These are phyloP conservation scores for Pherbina coryleti DNA, from an alignment of 2,888 invertebrate species.

Conservation along the genomic window DNA sequence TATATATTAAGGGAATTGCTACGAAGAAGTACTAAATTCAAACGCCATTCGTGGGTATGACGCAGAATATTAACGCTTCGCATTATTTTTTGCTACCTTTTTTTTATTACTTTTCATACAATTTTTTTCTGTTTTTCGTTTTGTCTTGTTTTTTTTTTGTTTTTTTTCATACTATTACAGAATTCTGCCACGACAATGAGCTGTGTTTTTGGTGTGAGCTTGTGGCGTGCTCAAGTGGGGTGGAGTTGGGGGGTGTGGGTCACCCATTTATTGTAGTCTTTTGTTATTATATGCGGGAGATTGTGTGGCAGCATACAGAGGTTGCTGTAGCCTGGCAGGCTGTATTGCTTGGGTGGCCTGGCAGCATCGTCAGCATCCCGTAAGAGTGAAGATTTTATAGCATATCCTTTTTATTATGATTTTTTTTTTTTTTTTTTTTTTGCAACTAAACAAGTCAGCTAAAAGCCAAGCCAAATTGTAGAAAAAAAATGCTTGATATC, in stretches of 20 bases:
- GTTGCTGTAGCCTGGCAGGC: background rate
- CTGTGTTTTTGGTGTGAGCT: no score
- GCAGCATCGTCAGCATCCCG: no score
- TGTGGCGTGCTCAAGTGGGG: background rate
- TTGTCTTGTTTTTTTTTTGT: background rate
- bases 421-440: background rate
- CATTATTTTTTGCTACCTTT: background rate
- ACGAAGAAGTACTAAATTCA: slow-evolving; percentile 20
- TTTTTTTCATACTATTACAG: background rate
- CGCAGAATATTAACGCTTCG: slow-evolving; percentile 37
- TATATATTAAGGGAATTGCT: no score
- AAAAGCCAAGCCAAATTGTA: background rate
- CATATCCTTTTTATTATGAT: slow-evolving; percentile 11
- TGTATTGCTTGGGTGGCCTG: background rate
- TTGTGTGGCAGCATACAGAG: background rate
- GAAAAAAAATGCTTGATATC: background rate
- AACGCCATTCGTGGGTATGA: slow-evolving; percentile 35
- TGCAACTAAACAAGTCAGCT: background rate
- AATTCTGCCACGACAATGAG: no score
- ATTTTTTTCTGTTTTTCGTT: background rate
- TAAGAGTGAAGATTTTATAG: slow-evolving; percentile 1
- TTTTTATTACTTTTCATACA: background rate
- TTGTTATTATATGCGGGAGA: background rate
- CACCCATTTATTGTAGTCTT: background rate
- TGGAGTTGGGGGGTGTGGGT: background rate